These are phyloP conservation scores for Laupala kohalensis DNA, from an alignment of 1,140 invertebrate genomes.

Conservation along the genomic window DNA sequence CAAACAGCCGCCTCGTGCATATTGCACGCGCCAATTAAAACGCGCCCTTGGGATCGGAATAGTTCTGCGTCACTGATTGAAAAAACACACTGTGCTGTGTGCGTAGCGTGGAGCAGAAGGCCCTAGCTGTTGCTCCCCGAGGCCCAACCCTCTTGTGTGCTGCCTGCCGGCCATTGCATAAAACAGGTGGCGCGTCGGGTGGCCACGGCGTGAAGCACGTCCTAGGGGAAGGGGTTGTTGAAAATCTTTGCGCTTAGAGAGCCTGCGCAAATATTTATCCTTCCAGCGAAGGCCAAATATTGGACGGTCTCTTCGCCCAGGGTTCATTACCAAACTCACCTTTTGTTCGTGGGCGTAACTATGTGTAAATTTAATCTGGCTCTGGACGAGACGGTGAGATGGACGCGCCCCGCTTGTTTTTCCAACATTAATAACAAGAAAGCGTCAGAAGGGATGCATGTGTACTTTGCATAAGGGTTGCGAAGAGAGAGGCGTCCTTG, in stretches of 20 bases:
- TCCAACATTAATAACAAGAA: slow-evolving; percentile 8
- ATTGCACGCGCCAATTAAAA: not conserved
- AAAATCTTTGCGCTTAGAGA: not conserved
- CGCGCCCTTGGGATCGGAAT: not conserved
- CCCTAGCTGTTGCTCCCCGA: not conserved
- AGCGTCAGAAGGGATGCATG: not conserved
- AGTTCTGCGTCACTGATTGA: not conserved
- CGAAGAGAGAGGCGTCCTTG: not conserved
- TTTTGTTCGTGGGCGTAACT: slow-evolving; percentile 8
- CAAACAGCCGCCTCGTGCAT: no score
- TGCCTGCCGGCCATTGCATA: not conserved
- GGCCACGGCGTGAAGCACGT: not conserved
- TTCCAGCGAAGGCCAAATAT: slow-evolving; percentile 6
- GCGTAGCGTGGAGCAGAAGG: not conserved
- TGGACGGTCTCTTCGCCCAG: slow-evolving; percentile 1
- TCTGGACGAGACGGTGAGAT: not conserved
- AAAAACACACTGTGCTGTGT: not conserved
- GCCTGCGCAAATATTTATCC: slow-evolving; percentile 7
- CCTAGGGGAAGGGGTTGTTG: not conserved
- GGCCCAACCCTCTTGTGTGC: no score
- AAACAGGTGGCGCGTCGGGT: not conserved
- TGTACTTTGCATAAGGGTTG: not conserved
- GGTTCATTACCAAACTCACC: slow-evolving; percentile 9
- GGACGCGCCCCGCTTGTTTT: not conserved
- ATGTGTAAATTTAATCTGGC: slow-evolving; percentile 10